Conservation (phyloP, 2,113 vertebrate genomes). For the Epinephelus fuscoguttatus region DNA sequence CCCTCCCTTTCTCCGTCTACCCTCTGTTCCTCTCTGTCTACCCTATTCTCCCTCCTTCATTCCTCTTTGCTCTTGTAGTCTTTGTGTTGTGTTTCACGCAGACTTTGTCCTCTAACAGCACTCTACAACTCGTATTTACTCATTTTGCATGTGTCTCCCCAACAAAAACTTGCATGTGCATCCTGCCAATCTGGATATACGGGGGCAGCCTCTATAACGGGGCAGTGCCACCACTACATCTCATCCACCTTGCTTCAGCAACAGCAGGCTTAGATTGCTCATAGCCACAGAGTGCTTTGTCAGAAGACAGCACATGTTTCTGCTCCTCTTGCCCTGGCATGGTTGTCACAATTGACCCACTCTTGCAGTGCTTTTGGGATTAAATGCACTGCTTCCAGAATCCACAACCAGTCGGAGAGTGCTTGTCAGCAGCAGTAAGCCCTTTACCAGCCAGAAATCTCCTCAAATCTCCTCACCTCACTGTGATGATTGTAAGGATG, state of each 20-base stretch:
- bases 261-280: background rate
- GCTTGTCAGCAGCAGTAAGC: slow-evolving; percentile 14
- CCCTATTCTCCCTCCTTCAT: slow-evolving; percentile 61
- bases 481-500: background rate
- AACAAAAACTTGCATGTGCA: slow-evolving; percentile 4
- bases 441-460: slow-evolving; percentile 18
- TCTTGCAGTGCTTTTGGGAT: slow-evolving; percentile 1
- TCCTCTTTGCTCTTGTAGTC: slow-evolving; percentile 63
- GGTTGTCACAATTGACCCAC: slow-evolving; percentile 19
- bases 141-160: background rate
- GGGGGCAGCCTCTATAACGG: background rate
- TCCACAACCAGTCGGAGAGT: background rate
- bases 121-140: slow-evolving; percentile 29
- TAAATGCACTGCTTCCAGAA: background rate
- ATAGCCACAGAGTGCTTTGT: slow-evolving; percentile 5
- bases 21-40: slow-evolving; percentile 72
- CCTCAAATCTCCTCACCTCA: background rate
- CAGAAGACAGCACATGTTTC: background rate
- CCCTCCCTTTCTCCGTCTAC: slow-evolving; percentile 72
- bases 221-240: background rate
- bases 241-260: background rate
- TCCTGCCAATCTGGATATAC: background rate
- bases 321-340: background rate
- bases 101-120: slow-evolving; percentile 55
- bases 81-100: slow-evolving; percentile 51